Percentiles rank a stretch among this genome's conserved stretches.
Evolutionary conservation across 2,113 vertebrate species (phyloP).

Genomic region (Callithrix jacchus): DNA sequence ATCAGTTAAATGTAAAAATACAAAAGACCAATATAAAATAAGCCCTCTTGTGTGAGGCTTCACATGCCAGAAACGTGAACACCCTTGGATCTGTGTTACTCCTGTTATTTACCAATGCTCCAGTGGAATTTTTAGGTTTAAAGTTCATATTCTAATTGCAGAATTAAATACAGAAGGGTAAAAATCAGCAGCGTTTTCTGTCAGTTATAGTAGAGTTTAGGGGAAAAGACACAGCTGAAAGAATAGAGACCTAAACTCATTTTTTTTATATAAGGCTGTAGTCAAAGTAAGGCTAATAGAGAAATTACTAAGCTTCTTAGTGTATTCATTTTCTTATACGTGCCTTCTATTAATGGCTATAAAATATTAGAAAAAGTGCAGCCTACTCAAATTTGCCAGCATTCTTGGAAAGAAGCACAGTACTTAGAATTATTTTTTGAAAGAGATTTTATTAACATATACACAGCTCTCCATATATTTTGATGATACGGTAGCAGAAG

Average conservation of each 20-base stretch:
- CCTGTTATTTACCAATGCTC: slow-evolving; percentile 67
- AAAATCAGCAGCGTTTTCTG: background rate
- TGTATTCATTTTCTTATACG: background rate
- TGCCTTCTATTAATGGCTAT: background rate
- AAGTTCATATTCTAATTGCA: slow-evolving; percentile 81
- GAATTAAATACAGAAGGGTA: slow-evolving; percentile 54
- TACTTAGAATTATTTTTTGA: background rate
- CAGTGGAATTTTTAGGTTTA: slow-evolving; percentile 73
- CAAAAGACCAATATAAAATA: slow-evolving; percentile 79
- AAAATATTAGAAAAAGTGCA: background rate
- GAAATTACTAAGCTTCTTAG: background rate
- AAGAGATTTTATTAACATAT: background rate
- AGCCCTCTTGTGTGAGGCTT: slow-evolving; percentile 69
- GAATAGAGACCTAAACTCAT: background rate
- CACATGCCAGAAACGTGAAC: slow-evolving; percentile 68
- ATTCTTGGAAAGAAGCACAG: background rate
- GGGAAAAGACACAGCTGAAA: background rate
- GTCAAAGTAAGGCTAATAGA: background rate
- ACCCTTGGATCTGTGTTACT: slow-evolving; percentile 68
- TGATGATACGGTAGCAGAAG: background rate
- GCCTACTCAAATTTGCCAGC: background rate
- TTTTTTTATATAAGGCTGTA: background rate
- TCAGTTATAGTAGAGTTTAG: background rate
- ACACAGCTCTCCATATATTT: background rate
- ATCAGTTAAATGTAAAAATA: slow-evolving; percentile 77